Evolutionary conservation across 2,113 vertebrate genomes (phyloP), one percentile per base, ranked within the genome.

Genomic region (Anguilla rostrata): DNA sequence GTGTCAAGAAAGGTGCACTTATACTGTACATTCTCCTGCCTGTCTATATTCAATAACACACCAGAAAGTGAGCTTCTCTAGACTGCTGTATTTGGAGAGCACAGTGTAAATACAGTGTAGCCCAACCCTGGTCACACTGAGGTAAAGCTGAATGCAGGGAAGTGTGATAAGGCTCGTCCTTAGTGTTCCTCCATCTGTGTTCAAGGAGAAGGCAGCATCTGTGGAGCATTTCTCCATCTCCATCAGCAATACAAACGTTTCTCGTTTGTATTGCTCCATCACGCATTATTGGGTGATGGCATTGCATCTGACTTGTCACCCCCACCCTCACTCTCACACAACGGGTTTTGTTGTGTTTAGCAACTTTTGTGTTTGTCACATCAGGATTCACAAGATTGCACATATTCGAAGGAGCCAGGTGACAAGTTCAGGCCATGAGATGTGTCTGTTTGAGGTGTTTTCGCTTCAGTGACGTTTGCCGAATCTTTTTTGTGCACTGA

Each of bases 371-470:
- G 41, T 83, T 29, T 56, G 60, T 5, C 78, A 41, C 71, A 16
- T 85, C 18, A n/a, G 49, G 15, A 53, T 78, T 56, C n/a, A 34
- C 71, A 34, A 34, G 71, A 20, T 11, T 40, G 49, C 75, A 39
- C 53, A 22, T 75, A 75, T 11, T 29, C 2, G n/a, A 34, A 75
- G 26, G 71, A 11, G 71, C 26, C n/a, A 26, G 71, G 71, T 75
- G 71, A 34, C 71, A 60, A 22, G 49, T 29, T 49, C 39, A 40
- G 49, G 49, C 53, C 34, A 11, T 57, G 39, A n/a, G 39, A 86
- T 29, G 34, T 81, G 78, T 81, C 85, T 63, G 53, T 15, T 9
- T 39, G 78, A 86, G 53, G 53, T 39, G 53, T 79, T 85, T 85
- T 57, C 75, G 29, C 43, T 85, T 53, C 75, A 85, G n/a, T 56